A percentile compares a stretch with the other conserved stretches of the same genome.
phyloP scores from a whole-genome alignment of 1,140 invertebrate species.

The Chironomus striatipennis region DNA sequence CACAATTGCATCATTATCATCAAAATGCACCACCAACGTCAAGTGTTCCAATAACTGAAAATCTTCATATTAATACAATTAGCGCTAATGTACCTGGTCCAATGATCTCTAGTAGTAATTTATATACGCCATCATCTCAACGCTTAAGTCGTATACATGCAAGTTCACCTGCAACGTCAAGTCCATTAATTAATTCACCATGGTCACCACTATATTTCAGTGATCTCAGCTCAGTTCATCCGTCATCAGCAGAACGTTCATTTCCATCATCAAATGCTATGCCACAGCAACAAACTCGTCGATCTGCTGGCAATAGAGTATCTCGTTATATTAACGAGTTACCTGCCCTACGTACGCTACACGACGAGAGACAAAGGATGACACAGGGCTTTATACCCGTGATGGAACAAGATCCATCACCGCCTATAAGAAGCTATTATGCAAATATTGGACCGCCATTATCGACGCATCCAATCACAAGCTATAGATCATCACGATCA shows the following conservation, averaged over 20 bases:
- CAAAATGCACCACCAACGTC: conserved; percentile 28
- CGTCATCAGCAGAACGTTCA: conserved; percentile 68
- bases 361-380: conserved; percentile 51
- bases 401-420: conserved; percentile 46
- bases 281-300: conserved; percentile 46
- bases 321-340: conserved; percentile 63
- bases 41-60: conserved; percentile 33
- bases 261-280: conserved; percentile 61
- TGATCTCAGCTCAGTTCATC: conserved; percentile 78
- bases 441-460: conserved; percentile 37
- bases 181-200: conserved; percentile 45
- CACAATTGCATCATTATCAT: conserved; percentile 30
- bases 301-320: conserved; percentile 40
- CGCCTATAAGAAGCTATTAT: conserved; percentile 39
- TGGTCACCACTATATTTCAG: conserved; percentile 66
- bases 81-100: conserved; percentile 36
- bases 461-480: conserved; percentile 29
- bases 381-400: conserved; percentile 49
- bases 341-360: conserved; percentile 61
- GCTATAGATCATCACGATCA: conserved; percentile 42
- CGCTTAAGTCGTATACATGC: conserved; percentile 51
- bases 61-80: conserved; percentile 34
- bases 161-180: conserved; percentile 52
- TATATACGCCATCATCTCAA: conserved; percentile 37
- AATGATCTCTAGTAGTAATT: conserved; percentile 42